phyloP scores from a whole-genome alignment of 2,113 vertebrate species.

The Bucco capensis region DNA sequence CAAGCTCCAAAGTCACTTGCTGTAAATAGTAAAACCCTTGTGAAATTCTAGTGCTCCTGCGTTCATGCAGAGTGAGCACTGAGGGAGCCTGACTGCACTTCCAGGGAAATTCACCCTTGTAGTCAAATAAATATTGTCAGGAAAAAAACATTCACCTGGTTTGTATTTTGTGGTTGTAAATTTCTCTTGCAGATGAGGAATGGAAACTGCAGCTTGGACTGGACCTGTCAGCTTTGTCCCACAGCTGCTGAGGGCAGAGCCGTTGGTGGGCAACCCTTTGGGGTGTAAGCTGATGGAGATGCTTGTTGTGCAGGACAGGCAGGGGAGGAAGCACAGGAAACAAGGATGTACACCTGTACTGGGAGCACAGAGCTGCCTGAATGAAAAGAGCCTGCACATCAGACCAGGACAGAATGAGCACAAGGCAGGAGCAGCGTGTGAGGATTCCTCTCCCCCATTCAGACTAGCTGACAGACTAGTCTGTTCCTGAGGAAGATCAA shows the following conservation, averaged over 20 bases:
- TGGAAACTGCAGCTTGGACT: background rate
- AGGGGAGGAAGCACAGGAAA: background rate
- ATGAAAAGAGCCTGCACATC: background rate
- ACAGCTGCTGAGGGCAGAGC: background rate
- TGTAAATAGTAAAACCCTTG: background rate
- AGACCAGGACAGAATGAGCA: background rate
- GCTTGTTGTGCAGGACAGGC: accelerated
- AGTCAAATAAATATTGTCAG: background rate
- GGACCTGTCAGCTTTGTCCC: background rate
- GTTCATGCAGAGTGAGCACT: background rate
- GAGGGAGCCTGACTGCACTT: background rate
- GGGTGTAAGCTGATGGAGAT: background rate
- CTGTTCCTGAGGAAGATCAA: background rate
- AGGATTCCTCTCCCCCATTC: background rate
- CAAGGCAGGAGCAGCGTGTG: background rate
- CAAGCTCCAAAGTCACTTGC: background rate
- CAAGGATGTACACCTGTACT: background rate
- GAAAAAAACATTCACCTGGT: background rate
- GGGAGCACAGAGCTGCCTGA: background rate
- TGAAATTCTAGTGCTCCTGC: background rate
- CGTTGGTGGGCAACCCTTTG: background rate
- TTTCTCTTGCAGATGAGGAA: background rate
- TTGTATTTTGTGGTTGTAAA: background rate
- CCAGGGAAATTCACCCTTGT: background rate
- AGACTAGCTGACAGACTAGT: background rate